A percentile compares a stretch with the other conserved stretches of the same genome.
phyloP scores from a whole-genome alignment of 2,888 invertebrate genomes.

The Lithophane socia region DNA sequence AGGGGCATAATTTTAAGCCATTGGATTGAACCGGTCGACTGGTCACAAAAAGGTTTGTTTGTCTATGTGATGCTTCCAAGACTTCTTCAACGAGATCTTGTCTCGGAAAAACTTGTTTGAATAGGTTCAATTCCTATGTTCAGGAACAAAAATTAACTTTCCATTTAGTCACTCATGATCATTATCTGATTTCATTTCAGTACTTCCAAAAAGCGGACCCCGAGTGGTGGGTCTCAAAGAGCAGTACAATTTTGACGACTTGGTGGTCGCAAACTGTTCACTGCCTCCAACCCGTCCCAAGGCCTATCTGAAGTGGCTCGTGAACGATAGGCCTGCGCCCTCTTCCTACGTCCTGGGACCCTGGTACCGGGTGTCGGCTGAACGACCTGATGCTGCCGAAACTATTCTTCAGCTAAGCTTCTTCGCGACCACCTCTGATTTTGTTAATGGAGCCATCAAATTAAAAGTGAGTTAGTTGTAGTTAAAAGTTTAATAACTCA shows the following conservation, averaged over 20 bases:
- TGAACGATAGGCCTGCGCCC: slow-evolving; percentile 93
- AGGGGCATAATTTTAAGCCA: not conserved
- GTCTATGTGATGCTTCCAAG: not conserved
- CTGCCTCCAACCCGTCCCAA: slow-evolving; percentile 95
- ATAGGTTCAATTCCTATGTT: not conserved
- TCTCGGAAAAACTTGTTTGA: not conserved
- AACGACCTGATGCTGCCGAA: slow-evolving; percentile 91
- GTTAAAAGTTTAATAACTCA: not conserved
- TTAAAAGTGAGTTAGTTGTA: slow-evolving; percentile 90
- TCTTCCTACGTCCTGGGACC: slow-evolving; percentile 87
- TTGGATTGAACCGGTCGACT: not conserved
- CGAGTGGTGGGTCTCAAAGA: slow-evolving; percentile 94
- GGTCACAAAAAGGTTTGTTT: not conserved
- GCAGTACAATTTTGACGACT: slow-evolving; percentile 94
- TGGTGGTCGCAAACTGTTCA: slow-evolving; percentile 94
- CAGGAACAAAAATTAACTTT: not conserved
- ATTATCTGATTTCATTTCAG: slow-evolving; percentile 84
- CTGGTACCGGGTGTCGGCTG: slow-evolving; percentile 85
- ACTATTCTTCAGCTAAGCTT: slow-evolving; percentile 94
- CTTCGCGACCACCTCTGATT: slow-evolving; percentile 93
- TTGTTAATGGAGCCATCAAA: slow-evolving; percentile 94
- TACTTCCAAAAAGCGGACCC: slow-evolving; percentile 94
- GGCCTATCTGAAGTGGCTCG: slow-evolving; percentile 95
- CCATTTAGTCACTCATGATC: not conserved
- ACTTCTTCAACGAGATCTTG: not conserved